Evolutionary conservation across 2,888 invertebrate species (phyloP), one percentile per base, ranked within the genome.

Genomic region (Vesta saturnalis): DNA sequence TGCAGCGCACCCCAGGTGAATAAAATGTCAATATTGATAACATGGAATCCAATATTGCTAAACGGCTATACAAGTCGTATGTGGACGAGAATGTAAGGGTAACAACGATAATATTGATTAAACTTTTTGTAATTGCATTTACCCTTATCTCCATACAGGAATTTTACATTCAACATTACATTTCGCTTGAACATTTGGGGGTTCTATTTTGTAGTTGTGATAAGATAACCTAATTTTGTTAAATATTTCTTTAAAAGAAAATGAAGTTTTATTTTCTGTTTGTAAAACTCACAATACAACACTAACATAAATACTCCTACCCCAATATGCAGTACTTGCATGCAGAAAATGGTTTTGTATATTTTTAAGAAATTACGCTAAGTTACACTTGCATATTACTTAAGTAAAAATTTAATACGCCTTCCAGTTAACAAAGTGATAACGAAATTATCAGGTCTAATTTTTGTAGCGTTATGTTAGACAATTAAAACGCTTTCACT

Each of bases 81-180:
- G 15, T 15, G 47, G 10, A 49, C 15, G 10, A 18, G 47, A 49
- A 8, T 49, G 47, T 15, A 18, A 8, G 18, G 18, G 47, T 2
- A 18, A 49, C 15, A 49, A 18, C n/a, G 16, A 18, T 49, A 49
- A 49, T 49, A 49, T 49, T 18, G 47, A 49, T 49, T 49, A 49
- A 49, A 15, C 43, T 49, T 49, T 49, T 10, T 18, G 47, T 49
- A 49, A 49, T 49, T 49, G 15, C 47, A 8, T 49, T 49, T 5
- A 14, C 6, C 18, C 39, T 6, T n/a, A 39, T 39, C 39, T 39
- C 39, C 39, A 39, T 39, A 39, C 39, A n/a, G 8, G 39, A 39
- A 39, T 39, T n/a, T 23, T 23, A 8, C n/a, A 2, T 8, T 39
- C 39, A 39, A 12, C 39, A 30, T 30, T 30, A 30, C n/a, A n/a